Base-by-base conservation (phyloP, 2,113 vertebrate genomes). In the Hemichromis elongatus region DNA sequence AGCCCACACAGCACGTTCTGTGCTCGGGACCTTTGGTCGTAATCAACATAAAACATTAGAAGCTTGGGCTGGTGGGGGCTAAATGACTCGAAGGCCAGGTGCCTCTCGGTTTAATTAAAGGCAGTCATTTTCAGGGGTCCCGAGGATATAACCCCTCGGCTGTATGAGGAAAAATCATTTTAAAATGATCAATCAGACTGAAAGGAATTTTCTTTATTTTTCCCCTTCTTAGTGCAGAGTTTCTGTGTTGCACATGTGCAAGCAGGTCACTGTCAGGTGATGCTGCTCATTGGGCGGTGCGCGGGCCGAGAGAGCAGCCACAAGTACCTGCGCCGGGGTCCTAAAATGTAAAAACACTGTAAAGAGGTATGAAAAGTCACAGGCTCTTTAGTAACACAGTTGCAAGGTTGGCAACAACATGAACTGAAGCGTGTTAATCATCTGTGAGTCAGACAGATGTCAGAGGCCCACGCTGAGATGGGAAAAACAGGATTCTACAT, bases 31-130 rank as follows among this genome's bases (percentile, higher is more conserved):
- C 24, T 50, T 28, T 75, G 45, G 70, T 50, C 12, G 70, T 75
- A 75, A 50, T 75, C 24, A 75, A 30, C 26, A 50, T 50, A 5
- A 75, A 75, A 75, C 52, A 75, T 75, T 30, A 30, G 26, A 75
- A 33, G 16, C 10, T 52, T 30, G 9, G 16, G 6, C 70, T 30
- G 70, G 45, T 52, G 70, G 4, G 26, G 26, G 9, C 70, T 52
- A 19, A 75, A 52, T 75, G 45, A 75, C 70, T 52, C 0, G 70
- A 52, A 75, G 45, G 16, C 4, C 21, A 45, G 66, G 21, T 70
- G 21, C 4, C 24, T 50, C 50, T 50, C 1, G 24, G 24, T 73
- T 73, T 50, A 73, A 73, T 73, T 73, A 50, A 73, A 50, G 68
- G 16, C 24, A 50, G 42, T 75, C 10, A 75, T 75, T 52, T 52